These are phyloP conservation scores for Chaetodon trifascialis DNA, from an alignment of 2,113 vertebrate species.

Conservation along the genomic window DNA sequence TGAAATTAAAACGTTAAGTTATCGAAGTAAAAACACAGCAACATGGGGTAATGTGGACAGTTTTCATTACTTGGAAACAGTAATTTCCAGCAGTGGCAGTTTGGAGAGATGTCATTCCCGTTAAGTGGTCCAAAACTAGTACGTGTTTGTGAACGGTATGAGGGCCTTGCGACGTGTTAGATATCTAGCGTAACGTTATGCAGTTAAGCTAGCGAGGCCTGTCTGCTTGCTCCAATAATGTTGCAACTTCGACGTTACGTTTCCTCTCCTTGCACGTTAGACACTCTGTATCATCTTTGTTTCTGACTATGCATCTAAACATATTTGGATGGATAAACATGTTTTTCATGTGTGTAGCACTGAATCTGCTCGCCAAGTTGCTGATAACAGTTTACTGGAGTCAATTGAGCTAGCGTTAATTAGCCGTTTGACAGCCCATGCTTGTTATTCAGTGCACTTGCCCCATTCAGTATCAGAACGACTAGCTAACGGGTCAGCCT, in stretches of 20 bases:
- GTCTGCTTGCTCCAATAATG: constrained; percentile 25
- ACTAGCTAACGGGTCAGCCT: constrained; percentile 24
- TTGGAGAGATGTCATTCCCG: constrained; percentile 72
- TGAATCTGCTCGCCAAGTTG: constrained; percentile 21
- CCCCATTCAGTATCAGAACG: constrained; percentile 17
- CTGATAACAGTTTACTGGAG: constrained; percentile 42
- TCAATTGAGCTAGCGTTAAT: constrained; percentile 60
- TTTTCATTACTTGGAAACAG: background rate
- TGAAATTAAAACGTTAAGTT: constrained; percentile 54
- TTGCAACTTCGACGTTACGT: constrained; percentile 57
- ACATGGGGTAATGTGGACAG: fast-evolving
- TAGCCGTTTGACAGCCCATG: constrained; percentile 72
- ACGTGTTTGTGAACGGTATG: constrained; percentile 47
- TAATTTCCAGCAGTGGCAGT: background rate
- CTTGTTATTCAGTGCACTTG: constrained; percentile 59
- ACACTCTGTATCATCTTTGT: background rate
- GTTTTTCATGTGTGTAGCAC: constrained; percentile 11
- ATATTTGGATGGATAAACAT: background rate
- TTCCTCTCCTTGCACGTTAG: constrained; percentile 15
- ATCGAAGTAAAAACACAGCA: constrained; percentile 47
- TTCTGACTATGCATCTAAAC: background rate
- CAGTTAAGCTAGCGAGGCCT: constrained; percentile 72
- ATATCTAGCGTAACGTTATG: constrained; percentile 47
- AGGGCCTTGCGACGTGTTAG: constrained; percentile 76
- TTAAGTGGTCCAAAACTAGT: constrained; percentile 51